A percentile compares a stretch with the other conserved stretches of the same genome.
Evolutionary conservation across 2,888 invertebrate species (phyloP).

Genomic region (Eupithecia vulgata): DNA sequence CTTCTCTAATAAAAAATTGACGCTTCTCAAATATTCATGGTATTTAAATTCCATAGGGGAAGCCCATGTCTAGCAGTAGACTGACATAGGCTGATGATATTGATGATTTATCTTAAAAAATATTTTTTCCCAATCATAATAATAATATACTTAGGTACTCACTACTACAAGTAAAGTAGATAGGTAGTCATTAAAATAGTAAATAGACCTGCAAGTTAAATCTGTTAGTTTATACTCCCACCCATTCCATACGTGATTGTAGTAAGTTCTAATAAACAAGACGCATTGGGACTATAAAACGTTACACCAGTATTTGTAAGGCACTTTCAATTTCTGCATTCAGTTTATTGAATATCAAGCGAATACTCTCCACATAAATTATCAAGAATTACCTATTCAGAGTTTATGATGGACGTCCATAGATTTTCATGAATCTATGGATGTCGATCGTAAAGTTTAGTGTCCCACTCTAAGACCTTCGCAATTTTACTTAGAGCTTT

Average conservation of each 20-base stretch:
- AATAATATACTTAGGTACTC: no score
- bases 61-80: no score
- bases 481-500: not conserved
- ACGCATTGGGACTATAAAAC: conserved; percentile 8
- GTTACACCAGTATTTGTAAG: not conserved
- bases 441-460: conserved; percentile 33
- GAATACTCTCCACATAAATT: not conserved
- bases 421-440: not conserved
- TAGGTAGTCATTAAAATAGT: not conserved
- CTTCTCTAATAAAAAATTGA: not conserved
- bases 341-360: not conserved
- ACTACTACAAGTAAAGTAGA: no score
- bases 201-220: no score
- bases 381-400: not conserved
- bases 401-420: not conserved
- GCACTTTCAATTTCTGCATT: conserved; percentile 14
- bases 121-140: no score
- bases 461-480: not conserved
- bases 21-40: not conserved
- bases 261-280: conserved; percentile 9
- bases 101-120: no score
- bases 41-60: not conserved
- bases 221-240: not conserved
- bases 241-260: not conserved
- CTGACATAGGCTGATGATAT: no score